Evolutionary conservation across 2,888 invertebrate species (phyloP), one percentile per base, ranked within the genome.

Genomic region (Caenorhabditis angaria): DNA sequence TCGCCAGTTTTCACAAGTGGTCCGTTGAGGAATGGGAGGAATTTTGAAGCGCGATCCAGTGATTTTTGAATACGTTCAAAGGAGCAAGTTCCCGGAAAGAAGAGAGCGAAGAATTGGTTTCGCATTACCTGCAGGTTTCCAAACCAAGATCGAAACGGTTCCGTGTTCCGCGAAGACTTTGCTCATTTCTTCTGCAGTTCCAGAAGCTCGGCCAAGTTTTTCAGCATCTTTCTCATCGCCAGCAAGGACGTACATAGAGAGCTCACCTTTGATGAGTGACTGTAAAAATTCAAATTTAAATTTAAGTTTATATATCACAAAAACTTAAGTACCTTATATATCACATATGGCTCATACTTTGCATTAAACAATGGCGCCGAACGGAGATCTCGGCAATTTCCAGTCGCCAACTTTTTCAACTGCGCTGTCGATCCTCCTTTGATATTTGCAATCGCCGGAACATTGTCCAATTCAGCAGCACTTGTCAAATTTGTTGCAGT

Each of bases 161-260:
- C n/a, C n/a, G n/a, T n/a, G n/a, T n/a, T n/a, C n/a, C n/a, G n/a
- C n/a, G n/a, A n/a, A n/a, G n/a, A n/a, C n/a, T n/a, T n/a, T n/a
- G n/a, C n/a, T n/a, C n/a, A n/a, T n/a, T n/a, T n/a, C n/a, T n/a
- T n/a, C n/a, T n/a, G n/a, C n/a, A n/a, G n/a, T n/a, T n/a, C n/a
- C n/a, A n/a, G n/a, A n/a, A n/a, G n/a, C n/a, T n/a, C n/a, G n/a
- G n/a, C n/a, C n/a, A 50, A 77, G 53, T 2, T 58, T 63, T 18
- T 74, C 74, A 0, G 59, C 70, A 54, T 77, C 77, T 48, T 77
- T 77, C 1, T 64, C 64, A 56, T 77, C 77, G 58, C 77, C 77
- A 12, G 77, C 77, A 10, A 77, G 35, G 25, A 71, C 60, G 58
- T 77, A 77, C 28, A 77, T 50, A 0, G 66, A 64, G 14, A 77